Evolutionary conservation across 2,113 vertebrate genomes (phyloP).

Genomic region (Crotalus tigris): DNA sequence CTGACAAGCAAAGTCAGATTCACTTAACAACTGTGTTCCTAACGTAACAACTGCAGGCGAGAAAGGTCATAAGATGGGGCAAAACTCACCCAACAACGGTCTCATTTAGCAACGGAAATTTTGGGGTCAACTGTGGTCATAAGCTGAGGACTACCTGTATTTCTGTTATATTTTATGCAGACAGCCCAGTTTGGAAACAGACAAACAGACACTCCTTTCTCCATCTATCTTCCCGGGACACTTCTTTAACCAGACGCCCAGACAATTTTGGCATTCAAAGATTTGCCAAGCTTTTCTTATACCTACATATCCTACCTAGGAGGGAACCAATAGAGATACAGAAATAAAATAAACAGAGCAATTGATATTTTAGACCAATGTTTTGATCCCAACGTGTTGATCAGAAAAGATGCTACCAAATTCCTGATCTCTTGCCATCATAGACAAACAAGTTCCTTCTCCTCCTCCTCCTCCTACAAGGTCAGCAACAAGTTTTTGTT

Average conservation of each 20-base stretch:
- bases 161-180: background rate
- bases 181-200: background rate
- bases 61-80: background rate
- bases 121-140: background rate
- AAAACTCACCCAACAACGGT: no score
- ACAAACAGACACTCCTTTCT: background rate
- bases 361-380: background rate
- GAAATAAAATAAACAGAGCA: background rate
- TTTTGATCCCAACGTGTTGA: background rate
- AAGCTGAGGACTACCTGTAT: background rate
- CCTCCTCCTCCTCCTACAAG: background rate
- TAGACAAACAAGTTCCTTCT: background rate
- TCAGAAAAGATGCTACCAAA: background rate
- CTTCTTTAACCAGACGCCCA: background rate
- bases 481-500: background rate
- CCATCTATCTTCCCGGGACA: background rate
- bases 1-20: background rate
- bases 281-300: background rate
- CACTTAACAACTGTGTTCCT: background rate
- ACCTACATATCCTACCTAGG: background rate
- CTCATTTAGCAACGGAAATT: background rate
- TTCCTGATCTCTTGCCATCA: background rate
- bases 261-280: background rate
- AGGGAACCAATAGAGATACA: background rate
- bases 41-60: background rate